A percentile compares a stretch with the other conserved stretches of the same genome.
These are phyloP conservation scores for rabbit (Oryctolagus cuniculus) DNA, from an alignment of 2,113 vertebrate genomes.

Conservation along the genomic window DNA sequence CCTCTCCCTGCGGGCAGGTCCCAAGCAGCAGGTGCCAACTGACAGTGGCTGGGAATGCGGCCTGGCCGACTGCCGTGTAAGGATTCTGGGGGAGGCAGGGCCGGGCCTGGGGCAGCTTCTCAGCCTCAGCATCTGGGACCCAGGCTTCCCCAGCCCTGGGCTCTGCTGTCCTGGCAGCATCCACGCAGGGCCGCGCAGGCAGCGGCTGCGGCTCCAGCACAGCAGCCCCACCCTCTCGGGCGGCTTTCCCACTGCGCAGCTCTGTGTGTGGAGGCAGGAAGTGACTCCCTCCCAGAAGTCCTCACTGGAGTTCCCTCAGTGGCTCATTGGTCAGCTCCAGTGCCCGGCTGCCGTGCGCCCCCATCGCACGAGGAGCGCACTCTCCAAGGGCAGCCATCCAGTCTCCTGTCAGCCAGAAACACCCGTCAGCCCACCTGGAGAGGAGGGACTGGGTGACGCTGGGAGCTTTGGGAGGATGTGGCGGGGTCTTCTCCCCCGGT, in stretches of 20 bases:
- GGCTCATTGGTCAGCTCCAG: neutral
- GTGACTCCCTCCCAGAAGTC: neutral
- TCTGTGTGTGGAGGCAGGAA: neutral
- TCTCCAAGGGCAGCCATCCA: neutral
- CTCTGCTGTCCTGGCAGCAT: rapidly evolving
- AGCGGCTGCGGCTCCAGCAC: rapidly evolving
- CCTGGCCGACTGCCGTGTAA: neutral
- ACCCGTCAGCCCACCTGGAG: neutral
- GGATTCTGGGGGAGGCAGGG: neutral
- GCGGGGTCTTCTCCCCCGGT: no score
- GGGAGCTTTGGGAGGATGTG: neutral
- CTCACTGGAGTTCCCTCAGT: no score
- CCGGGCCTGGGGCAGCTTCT: neutral
- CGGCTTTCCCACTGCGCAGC: neutral
- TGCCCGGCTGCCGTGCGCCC: neutral
- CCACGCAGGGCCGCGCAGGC: neutral
- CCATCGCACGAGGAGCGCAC: no score
- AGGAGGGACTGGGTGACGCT: neutral
- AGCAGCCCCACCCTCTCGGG: rapidly evolving
- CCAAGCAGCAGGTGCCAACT: neutral
- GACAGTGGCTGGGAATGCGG: neutral
- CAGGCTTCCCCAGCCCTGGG: neutral
- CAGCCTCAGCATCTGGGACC: rapidly evolving
- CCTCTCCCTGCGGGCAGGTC: no score
- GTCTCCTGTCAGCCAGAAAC: neutral